phyloP scores from a whole-genome alignment of 2,888 invertebrate species.

The Tenthredo mesomela region DNA sequence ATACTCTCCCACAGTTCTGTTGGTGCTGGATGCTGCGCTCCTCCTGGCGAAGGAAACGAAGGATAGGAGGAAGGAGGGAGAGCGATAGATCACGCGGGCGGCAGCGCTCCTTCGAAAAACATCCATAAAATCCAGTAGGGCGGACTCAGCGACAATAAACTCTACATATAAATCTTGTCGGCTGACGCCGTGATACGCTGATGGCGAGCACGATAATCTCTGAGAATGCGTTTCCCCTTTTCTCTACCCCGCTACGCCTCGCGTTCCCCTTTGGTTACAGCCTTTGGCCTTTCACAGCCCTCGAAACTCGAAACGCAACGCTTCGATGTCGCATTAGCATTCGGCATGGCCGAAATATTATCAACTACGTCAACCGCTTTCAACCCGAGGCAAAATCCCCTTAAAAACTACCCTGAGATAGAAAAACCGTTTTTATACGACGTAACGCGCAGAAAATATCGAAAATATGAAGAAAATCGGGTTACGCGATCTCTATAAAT shows the following conservation, averaged over 20 bases:
- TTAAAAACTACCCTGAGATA: neutral
- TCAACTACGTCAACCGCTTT: conserved; percentile 30
- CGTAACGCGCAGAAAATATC: neutral
- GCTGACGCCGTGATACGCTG: conserved; percentile 78
- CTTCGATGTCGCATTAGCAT: conserved; percentile 39
- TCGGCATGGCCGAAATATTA: conserved; percentile 25
- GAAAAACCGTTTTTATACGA: neutral
- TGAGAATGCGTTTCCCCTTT: conserved; percentile 77
- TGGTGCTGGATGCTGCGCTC: conserved; percentile 54
- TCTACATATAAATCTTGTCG: conserved; percentile 78
- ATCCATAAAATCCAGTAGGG: conserved; percentile 79
- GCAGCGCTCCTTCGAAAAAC: conserved; percentile 78
- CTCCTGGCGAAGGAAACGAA: conserved; percentile 57
- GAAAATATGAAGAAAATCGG: neutral
- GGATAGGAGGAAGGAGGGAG: conserved; percentile 57
- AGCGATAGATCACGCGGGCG: conserved; percentile 77
- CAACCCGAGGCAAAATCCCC: neutral
- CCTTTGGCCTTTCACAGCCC: conserved; percentile 49
- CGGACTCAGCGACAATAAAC: conserved; percentile 79
- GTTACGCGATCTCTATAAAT: neutral
- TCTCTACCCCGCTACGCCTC: conserved; percentile 54
- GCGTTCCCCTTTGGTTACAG: conserved; percentile 51
- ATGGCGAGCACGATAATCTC: conserved; percentile 78
- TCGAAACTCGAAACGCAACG: conserved; percentile 29
- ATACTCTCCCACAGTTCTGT: conserved; percentile 5